Evolutionary conservation across 2,113 vertebrate species (phyloP).

Genomic region (Romanogobio albipinnatus): DNA sequence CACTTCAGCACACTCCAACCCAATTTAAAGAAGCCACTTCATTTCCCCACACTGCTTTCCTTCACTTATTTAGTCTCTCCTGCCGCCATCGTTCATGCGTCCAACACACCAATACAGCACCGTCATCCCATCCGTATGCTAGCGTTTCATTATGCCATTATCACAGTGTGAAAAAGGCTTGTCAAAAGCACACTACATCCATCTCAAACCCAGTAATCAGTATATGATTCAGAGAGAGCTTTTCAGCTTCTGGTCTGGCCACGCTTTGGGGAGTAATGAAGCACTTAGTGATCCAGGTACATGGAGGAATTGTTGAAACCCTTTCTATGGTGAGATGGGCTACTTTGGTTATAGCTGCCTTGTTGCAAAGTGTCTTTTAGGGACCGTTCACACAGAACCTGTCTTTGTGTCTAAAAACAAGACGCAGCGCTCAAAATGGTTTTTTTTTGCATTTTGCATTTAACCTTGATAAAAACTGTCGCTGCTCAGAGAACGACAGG

Average conservation of each 20-base stretch:
- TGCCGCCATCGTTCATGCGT: neutral
- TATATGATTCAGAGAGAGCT: conserved; percentile 25
- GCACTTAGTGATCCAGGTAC: conserved; percentile 9
- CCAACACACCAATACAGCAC: neutral
- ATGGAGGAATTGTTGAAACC: conserved; percentile 34
- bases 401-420: too few species aligned
- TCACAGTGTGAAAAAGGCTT: conserved; percentile 17
- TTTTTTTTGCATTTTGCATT: too few species aligned
- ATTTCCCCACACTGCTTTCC: conserved; percentile 2
- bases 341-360: neutral
- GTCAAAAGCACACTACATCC: conserved; percentile 7
- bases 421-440: too few species aligned
- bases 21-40: conserved; percentile 26
- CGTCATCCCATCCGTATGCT: neutral
- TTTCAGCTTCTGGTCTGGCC: conserved; percentile 20
- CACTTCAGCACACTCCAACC: conserved; percentile 13
- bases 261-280: conserved; percentile 35
- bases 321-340: neutral
- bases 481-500: too few species aligned
- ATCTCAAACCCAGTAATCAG: conserved; percentile 26
- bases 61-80: conserved; percentile 24
- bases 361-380: neutral
- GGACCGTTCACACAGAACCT: too few species aligned
- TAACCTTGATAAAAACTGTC: too few species aligned
- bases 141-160: conserved; percentile 40